Percentiles rank a stretch among this genome's conserved stretches.
These are phyloP conservation scores for Laticauda colubrina DNA, from an alignment of 2,113 vertebrate species.

Conservation along the genomic window DNA sequence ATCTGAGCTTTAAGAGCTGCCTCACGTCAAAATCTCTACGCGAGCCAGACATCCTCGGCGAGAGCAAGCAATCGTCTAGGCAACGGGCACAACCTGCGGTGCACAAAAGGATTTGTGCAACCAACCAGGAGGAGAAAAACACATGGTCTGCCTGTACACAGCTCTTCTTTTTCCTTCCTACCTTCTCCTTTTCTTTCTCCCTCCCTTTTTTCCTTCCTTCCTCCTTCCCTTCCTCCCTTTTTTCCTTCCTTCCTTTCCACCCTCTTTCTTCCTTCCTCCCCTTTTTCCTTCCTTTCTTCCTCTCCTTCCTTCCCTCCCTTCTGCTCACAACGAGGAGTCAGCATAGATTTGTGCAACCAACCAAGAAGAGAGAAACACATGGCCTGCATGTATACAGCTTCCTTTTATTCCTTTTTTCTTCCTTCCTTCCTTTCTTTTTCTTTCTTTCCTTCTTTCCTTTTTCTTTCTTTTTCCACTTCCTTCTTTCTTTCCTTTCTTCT, in stretches of 20 bases:
- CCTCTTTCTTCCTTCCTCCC: no score
- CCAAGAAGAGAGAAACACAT: slow-evolving; percentile 73
- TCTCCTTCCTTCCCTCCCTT: no score
- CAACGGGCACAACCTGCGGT: slow-evolving; percentile 78
- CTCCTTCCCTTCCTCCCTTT: no score
- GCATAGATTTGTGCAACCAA: slow-evolving; percentile 70
- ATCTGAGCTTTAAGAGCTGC: slow-evolving; percentile 96
- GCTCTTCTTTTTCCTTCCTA: background rate
- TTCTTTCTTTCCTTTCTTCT: background rate
- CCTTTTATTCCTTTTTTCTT: background rate
- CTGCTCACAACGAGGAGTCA: no score
- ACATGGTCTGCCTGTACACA: no score
- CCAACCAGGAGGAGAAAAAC: slow-evolving; percentile 68
- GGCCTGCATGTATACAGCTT: slow-evolving; percentile 66
- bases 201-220: background rate
- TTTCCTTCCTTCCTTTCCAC: no score
- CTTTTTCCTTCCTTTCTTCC: no score
- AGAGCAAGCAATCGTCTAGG: slow-evolving; percentile 85
- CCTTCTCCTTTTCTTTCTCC: background rate
- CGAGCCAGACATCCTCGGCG: slow-evolving; percentile 91
- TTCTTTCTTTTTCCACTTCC: no score
- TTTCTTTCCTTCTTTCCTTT: background rate
- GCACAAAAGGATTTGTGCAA: slow-evolving; percentile 73
- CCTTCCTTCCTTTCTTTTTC: background rate
- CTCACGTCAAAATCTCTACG: slow-evolving; percentile 98